Evolutionary conservation across 2,113 vertebrate genomes (phyloP).

Genomic region (Trematomus loennbergii): DNA sequence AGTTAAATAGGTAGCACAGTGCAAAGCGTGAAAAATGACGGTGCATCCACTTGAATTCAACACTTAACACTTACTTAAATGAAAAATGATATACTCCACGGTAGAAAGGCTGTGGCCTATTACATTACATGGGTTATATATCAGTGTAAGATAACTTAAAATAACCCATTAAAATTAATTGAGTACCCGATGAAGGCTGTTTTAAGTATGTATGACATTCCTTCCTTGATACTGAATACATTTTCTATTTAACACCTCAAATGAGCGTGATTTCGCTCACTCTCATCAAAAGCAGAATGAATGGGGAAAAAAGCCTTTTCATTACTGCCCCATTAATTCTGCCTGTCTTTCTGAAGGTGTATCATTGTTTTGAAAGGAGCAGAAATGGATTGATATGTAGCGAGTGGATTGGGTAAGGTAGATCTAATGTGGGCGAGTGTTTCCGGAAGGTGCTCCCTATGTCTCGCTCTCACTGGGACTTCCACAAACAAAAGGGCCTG

Average conservation of each 20-base stretch:
- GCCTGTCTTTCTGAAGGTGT: constrained; percentile 50
- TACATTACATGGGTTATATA: not conserved
- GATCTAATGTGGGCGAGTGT: constrained; percentile 75
- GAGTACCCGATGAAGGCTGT: not conserved
- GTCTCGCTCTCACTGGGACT: constrained; percentile 78
- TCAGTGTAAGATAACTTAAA: constrained; percentile 4
- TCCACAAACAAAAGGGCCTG: constrained; percentile 84
- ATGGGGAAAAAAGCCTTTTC: constrained; percentile 27
- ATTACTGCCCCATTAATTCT: constrained; percentile 46
- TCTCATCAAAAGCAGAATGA: constrained; percentile 30
- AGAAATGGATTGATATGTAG: constrained; percentile 70
- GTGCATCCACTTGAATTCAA: constrained; percentile 17
- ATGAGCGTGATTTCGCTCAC: constrained; percentile 17
- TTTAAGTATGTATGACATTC: constrained; percentile 7
- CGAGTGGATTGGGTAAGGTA: constrained; percentile 67
- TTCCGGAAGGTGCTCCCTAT: constrained; percentile 73
- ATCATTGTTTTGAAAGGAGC: constrained; percentile 60
- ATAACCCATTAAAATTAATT: constrained; percentile 13
- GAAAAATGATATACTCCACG: constrained; percentile 1
- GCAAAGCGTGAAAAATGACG: constrained; percentile 19
- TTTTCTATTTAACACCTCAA: constrained; percentile 23
- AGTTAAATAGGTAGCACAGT: constrained; percentile 10
- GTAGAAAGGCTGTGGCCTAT: constrained; percentile 4
- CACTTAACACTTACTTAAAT: constrained; percentile 23
- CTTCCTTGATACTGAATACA: constrained; percentile 32